Base-by-base conservation (phyloP, 2,888 invertebrate genomes). In the Sphinx pinastri region DNA sequence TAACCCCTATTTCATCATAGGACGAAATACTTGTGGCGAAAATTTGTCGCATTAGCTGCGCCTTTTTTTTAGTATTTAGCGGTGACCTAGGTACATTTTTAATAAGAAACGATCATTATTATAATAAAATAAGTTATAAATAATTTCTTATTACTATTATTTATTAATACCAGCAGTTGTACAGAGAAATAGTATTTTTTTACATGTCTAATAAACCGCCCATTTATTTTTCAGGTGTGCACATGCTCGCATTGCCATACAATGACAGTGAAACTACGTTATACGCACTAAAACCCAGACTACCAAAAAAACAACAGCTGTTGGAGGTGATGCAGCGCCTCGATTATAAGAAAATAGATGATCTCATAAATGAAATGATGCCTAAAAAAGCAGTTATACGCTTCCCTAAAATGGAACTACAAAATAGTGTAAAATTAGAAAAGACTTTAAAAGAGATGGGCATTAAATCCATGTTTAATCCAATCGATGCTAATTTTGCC, bases 321-420 rank as follows among this genome's bases (percentile, higher is more conserved):
- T 81, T 88, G 8, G 84, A 91, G 1, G 81, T 96, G 10, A 89
- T 96, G 82, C 84, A 84, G 0, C 81, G 83, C 1, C 77, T 96
- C 25, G 93, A 94, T 57, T 88, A 93, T 45, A 82, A 87, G 0
- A 90, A 90, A 69, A 87, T 96, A 47, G 91, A 95, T 31, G 75
- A 81, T 0, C 76, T 96, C 52, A 95, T 95, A 16, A 83, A 80
- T 14, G 88, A 88, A 68, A 94, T 95, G 81, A 83, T 78, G 2
- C 87, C 86, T 47, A 89, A 89, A 8, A 89, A 94, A 8, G 93
- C 95, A 45, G 88, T 96, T 2, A 84, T 96, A 0, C 90, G 95
- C 51, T 93, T 96, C 52, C 97, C 97, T 0, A 96, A 96, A 84
- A 96, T 98, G 96, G 95, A 96, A 76, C 87, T 98, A 1, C 94